phyloP scores from a whole-genome alignment of 2,797 vertebrate species.

The Huso huso region DNA sequence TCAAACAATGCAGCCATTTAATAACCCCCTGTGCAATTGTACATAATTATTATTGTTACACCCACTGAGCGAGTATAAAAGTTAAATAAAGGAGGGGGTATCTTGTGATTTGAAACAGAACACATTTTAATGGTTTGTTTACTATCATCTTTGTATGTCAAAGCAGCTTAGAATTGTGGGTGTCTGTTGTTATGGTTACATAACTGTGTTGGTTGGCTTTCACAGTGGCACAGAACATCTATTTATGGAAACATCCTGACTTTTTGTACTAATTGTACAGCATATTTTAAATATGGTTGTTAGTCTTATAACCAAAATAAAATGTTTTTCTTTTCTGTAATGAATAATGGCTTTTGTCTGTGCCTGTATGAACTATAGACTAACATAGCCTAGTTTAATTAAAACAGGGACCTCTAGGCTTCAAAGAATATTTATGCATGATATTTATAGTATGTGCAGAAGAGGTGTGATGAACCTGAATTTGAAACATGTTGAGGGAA shows the following conservation, averaged over 20 bases:
- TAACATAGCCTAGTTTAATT: too few relatives aligned
- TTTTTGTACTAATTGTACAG: too few relatives aligned
- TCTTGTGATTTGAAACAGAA: constrained; percentile 21
- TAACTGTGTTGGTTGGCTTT: constrained; percentile 11
- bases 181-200: constrained; percentile 20
- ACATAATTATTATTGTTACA: constrained; percentile 40
- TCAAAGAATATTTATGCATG: too few relatives aligned
- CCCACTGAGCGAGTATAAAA: constrained; percentile 23
- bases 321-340: too few relatives aligned
- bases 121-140: constrained; percentile 25
- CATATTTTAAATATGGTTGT: too few relatives aligned
- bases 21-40: constrained; percentile 39
- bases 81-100: neutral
- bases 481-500: too few relatives aligned
- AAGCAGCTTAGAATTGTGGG: constrained; percentile 11
- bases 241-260: neutral
- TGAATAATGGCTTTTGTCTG: too few relatives aligned
- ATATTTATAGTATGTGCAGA: too few relatives aligned
- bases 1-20: constrained; percentile 38
- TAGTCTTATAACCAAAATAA: too few relatives aligned
- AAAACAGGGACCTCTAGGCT: too few relatives aligned
- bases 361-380: too few relatives aligned
- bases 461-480: too few relatives aligned
- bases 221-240: neutral
- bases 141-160: constrained; percentile 4